These are phyloP conservation scores for Leptobrachium leishanense DNA, from an alignment of 2,113 vertebrate species.

Conservation along the genomic window DNA sequence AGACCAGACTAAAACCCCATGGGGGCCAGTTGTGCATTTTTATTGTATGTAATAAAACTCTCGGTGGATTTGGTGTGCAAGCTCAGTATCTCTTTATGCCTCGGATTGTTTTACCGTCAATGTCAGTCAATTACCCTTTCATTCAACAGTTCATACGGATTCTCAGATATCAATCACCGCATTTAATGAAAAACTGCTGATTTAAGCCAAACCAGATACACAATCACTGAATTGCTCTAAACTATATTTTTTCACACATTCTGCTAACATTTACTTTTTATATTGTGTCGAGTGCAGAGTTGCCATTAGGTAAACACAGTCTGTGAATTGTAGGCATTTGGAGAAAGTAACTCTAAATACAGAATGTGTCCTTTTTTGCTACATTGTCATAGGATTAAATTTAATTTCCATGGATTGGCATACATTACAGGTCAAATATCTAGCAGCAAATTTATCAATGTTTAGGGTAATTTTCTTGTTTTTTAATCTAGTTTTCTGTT, in stretches of 20 bases:
- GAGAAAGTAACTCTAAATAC: not conserved
- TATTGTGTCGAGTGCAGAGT: not conserved
- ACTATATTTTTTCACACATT: slow-evolving; percentile 25
- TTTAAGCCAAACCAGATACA: slow-evolving; percentile 43
- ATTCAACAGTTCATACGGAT: slow-evolving; percentile 44
- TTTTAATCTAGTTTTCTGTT: no score
- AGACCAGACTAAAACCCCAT: slow-evolving; percentile 32
- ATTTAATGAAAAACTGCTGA: slow-evolving; percentile 45
- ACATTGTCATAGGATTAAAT: no score
- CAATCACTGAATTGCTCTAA: slow-evolving; percentile 23
- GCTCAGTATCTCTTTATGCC: slow-evolving; percentile 43
- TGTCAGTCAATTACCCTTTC: slow-evolving; percentile 51
- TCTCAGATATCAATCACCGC: slow-evolving; percentile 45
- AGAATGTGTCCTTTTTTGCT: no score
- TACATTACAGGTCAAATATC: no score
- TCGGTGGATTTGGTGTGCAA: slow-evolving; percentile 38
- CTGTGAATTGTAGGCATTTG: not conserved
- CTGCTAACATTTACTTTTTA: slow-evolving; percentile 33
- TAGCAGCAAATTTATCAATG: no score
- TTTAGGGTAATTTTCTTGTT: no score
- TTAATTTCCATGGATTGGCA: no score
- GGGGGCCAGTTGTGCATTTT: slow-evolving; percentile 44
- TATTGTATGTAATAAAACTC: slow-evolving; percentile 45
- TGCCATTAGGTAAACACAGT: not conserved
- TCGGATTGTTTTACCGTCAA: slow-evolving; percentile 48